Evolutionary conservation across 30 jellyfish, hydroid and myxozoan genomes (phyloP), one percentile per base, ranked within the genome.

Genomic region (Aurelia aurita complex sp. Pacific): DNA sequence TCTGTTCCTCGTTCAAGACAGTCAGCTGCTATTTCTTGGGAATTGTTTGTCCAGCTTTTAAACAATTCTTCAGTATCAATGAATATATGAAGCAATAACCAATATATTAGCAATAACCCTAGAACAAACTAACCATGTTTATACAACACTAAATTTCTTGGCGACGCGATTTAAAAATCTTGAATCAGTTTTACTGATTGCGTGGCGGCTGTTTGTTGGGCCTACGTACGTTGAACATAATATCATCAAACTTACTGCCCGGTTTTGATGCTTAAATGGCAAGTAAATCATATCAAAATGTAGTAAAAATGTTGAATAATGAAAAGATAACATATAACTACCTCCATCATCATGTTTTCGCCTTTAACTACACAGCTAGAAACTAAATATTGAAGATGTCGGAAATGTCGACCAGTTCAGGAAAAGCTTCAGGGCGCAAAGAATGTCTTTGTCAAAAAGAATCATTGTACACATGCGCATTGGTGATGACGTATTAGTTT

Each of bases 391-490:
- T 9, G 17, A 55, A 5, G 42, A 35, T 36, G 32, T 16, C 87
- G 61, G 12, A 54, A 66, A 59, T 17, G 64, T n/a, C 77, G 42
- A 77, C 87, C 87, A 77, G 87, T 62, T 53, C 66, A 35, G 67
- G 77, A 61, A 77, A 69, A 69, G 55, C 16, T 34, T 64, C 10
- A 54, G 38, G 59, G 74, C 74, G 6, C 4, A 77, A 77, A 77
- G 87, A 77, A 77, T 61, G 76, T 64, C 74, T 77, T 77, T 77
- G 87, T 77, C 77, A 32, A 40, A 46, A 17, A 23, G 46, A 46
- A 46, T 9, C 57, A 46, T 35, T 23, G 29, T 77, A 67, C 87
- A 77, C 87, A 77, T 77, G 87, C 87, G 87, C 74, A 77, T 23
- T 4, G 65, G 54, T 11, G 29, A 61, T 61, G 87, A 60, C 77